phyloP scores from a whole-genome alignment of 53 echinoderm and acorn worm genomes.

The Echinometra lucunter region DNA sequence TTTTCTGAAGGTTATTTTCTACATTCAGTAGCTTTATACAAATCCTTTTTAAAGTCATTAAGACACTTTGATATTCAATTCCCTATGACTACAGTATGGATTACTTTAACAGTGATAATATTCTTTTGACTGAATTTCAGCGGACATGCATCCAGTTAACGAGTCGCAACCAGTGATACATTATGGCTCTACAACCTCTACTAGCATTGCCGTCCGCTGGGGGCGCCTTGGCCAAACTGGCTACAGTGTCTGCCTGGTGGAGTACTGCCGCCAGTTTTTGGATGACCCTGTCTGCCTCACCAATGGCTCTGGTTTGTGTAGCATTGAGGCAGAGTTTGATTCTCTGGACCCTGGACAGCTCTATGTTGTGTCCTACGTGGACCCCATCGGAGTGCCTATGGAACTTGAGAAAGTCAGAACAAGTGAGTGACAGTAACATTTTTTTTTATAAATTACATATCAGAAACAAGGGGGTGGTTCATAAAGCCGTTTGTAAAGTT shows the following conservation, averaged over 20 bases:
- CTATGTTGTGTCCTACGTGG: neutral
- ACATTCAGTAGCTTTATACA: too few species aligned
- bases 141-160: neutral
- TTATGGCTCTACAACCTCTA: neutral
- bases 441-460: neutral
- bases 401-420: conserved; percentile 54
- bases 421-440: neutral
- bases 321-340: conserved; percentile 26
- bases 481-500: too few species aligned
- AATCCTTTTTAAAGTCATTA: too few species aligned
- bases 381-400: neutral
- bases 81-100: too few species aligned
- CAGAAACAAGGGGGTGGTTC: too few species aligned
- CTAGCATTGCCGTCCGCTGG: conserved; percentile 54
- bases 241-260: conserved; percentile 10
- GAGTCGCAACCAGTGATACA: neutral
- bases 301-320: conserved; percentile 23
- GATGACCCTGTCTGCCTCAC: conserved; percentile 8
- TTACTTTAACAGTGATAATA: too few species aligned
- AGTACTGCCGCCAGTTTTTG: conserved; percentile 43
- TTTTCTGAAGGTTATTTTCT: too few species aligned
- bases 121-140: neutral
- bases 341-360: conserved; percentile 37
- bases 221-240: conserved; percentile 9
- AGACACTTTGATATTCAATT: too few species aligned